Evolutionary conservation across 2,113 vertebrate species (phyloP).

Genomic region (Cepphus grylle): DNA sequence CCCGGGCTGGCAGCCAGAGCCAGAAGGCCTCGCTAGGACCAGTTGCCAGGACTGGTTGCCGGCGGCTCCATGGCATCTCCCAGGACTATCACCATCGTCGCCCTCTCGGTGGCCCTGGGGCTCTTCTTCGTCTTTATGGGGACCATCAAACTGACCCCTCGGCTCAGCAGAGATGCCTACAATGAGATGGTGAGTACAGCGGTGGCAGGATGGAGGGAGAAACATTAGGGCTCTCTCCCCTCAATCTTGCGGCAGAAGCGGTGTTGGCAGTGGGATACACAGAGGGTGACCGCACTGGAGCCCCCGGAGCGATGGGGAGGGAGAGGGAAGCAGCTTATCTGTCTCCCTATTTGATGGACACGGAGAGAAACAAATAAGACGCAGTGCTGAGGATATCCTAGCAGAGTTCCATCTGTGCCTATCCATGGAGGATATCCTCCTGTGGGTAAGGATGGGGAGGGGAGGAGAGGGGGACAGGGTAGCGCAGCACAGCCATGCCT

Average conservation of each 20-base stretch:
- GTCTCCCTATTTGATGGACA: not conserved
- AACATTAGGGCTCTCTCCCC: not conserved
- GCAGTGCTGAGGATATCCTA: not conserved
- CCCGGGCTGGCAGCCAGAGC: constrained; percentile 29
- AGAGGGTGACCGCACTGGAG: not conserved
- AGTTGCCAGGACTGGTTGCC: not conserved
- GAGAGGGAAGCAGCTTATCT: not conserved
- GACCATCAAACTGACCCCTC: constrained; percentile 94
- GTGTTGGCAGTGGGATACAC: not conserved
- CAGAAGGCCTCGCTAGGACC: constrained; percentile 35
- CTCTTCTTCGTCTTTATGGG: constrained; percentile 99
- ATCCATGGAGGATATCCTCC: not conserved
- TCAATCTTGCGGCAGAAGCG: constrained; percentile 3
- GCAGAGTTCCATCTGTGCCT: not conserved
- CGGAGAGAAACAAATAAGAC: not conserved
- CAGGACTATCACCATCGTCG: constrained; percentile 90
- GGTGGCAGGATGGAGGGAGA: not conserved
- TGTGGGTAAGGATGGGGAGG: not conserved
- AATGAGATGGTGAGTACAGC: constrained; percentile 92
- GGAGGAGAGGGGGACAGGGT: not conserved
- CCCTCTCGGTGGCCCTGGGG: constrained; percentile 91
- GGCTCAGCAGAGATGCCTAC: constrained; percentile 95
- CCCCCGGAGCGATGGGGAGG: not conserved
- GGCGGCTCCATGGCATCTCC: constrained; percentile 86
- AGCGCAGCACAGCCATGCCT: not conserved